Evolutionary conservation across 1,140 invertebrate genomes (phyloP), one percentile per base, ranked within the genome.

Genomic region (Heliconius himera): DNA sequence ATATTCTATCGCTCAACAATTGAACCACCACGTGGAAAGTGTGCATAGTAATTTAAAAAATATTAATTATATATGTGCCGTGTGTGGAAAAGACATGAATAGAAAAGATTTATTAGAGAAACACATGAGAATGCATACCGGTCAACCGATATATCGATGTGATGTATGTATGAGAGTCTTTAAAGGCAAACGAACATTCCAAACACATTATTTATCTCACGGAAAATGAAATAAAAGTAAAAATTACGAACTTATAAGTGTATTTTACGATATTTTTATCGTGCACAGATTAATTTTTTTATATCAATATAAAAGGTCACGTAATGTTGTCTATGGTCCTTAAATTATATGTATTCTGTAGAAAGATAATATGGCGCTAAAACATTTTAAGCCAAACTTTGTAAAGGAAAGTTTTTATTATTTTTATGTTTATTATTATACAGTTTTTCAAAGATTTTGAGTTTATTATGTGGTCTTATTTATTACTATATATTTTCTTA

Each of bases 111-210:
- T 82, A 20, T 73, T 90, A 8, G 84, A 88, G 9, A 84, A 81
- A 54, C 85, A 89, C 51, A 82, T 83, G 76, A 73, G 82, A 9
- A 76, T 74, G 22, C 86, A 90, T 22, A 86, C 83, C 0, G 85
- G 85, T 18, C 84, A 87, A 41, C 82, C 82, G 3, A 81, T 87
- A 29, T 88, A 87, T 70, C 86, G 83, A 13, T 90, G 87, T 36
- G 81, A 89, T 33, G 84, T 86, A 6, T 90, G 87, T 46, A 77
- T 84, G 74, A 77, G 86, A 49, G 79, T 83, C 72, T 90, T 88
- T 72, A 90, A 88, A 81, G 84, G 83, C 9, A 85, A 83, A 73
- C 70, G 82, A 33, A 73, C 80, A 1, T 85, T 88, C 26, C 85
- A 87, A 73, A 71, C 82, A 18, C 88, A 90, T 78, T 86, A 85